Evolutionary conservation across 2,113 vertebrate genomes (phyloP).

Genomic region (Regulus satrapa): DNA sequence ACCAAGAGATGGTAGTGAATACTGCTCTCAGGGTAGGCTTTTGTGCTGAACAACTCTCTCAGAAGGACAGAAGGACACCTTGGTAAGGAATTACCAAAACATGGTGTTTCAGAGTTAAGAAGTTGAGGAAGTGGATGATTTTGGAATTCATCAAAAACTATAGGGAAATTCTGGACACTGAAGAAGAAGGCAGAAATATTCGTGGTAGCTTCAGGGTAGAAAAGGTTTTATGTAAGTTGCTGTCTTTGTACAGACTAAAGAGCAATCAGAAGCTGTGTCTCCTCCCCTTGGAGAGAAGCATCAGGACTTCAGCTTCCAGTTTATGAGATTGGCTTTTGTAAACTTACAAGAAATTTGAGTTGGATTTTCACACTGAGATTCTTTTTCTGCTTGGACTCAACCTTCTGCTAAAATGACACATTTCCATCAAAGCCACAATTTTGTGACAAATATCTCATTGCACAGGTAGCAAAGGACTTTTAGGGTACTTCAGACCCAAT

Average conservation of each 20-base stretch:
- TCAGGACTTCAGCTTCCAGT: not conserved
- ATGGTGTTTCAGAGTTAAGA: not conserved
- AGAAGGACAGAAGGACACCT: not conserved
- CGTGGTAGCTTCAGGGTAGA: not conserved
- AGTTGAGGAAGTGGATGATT: not conserved
- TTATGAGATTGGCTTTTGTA: not conserved
- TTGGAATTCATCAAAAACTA: not conserved
- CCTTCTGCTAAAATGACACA: not conserved
- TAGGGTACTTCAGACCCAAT: not conserved
- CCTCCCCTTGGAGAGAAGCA: not conserved
- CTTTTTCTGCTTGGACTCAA: not conserved
- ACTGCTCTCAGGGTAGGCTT: not conserved
- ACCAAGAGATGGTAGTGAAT: not conserved
- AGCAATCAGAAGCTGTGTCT: not conserved
- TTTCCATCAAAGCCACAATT: not conserved
- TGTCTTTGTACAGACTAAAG: not conserved
- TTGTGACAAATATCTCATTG: not conserved
- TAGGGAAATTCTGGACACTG: not conserved
- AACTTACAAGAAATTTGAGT: not conserved
- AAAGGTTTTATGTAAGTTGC: not conserved
- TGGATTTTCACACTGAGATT: not conserved
- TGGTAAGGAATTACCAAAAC: not conserved
- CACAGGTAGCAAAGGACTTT: not conserved
- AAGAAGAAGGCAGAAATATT: not conserved
- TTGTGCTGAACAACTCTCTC: not conserved